Conservation (phyloP, 2,797 vertebrate genomes). For the Margarornis squamiger region DNA sequence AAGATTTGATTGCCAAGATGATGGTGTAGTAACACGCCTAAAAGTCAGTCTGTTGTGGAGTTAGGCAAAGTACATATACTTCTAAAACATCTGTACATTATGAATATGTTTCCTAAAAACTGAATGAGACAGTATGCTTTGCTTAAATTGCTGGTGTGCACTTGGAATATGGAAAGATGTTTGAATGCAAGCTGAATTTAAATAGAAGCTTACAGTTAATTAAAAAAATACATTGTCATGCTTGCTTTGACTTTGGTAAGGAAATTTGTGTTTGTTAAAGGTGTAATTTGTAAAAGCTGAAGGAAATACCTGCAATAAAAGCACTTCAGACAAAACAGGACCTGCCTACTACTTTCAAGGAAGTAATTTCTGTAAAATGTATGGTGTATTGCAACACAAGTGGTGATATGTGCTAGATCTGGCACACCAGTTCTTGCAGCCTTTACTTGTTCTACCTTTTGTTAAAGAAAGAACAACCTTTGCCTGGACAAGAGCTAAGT, state of each 20-base stretch:
- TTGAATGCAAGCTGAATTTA: neutral
- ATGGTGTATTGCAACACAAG: neutral
- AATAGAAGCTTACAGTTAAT: neutral
- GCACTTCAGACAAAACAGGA: neutral
- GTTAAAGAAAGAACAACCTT: neutral
- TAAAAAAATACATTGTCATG: neutral
- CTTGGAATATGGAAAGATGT: neutral
- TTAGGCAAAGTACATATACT: neutral
- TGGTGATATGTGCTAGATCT: neutral
- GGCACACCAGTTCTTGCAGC: neutral
- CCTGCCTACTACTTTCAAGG: conserved; percentile 11
- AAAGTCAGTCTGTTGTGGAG: neutral
- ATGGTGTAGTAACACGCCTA: neutral
- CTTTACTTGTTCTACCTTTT: neutral
- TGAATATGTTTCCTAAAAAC: neutral
- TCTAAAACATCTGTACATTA: neutral
- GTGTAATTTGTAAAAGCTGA: neutral
- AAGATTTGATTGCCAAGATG: neutral
- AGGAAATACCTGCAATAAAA: conserved; percentile 17
- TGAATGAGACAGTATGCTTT: neutral
- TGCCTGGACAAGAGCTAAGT: neutral
- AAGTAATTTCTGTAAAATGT: conserved; percentile 30
- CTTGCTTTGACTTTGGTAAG: neutral
- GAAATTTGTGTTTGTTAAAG: neutral
- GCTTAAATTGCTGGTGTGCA: neutral